These are phyloP conservation scores for Cyrtonyx montezumae DNA, from an alignment of 2,113 vertebrate genomes.

Conservation along the genomic window DNA sequence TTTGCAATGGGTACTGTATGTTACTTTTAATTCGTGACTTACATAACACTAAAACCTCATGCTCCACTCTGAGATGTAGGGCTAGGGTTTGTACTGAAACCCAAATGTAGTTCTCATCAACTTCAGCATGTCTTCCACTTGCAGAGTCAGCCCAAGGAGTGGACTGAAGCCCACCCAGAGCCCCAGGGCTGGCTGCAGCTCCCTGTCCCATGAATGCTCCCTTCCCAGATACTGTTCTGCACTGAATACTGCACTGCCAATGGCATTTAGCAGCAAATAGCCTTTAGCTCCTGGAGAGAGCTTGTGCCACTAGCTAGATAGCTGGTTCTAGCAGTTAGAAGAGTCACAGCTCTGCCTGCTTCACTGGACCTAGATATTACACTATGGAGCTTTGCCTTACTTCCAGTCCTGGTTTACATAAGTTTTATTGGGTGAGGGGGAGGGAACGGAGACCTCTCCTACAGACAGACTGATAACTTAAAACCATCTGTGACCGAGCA, in stretches of 20 bases:
- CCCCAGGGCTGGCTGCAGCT: not conserved
- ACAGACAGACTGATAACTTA: not conserved
- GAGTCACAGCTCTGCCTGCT: not conserved
- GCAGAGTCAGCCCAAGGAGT: not conserved
- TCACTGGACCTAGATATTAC: not conserved
- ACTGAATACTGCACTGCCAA: rapidly evolving
- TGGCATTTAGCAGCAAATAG: not conserved
- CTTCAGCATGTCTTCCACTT: not conserved
- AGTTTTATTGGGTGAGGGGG: not conserved
- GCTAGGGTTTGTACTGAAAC: not conserved
- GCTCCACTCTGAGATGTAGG: not conserved
- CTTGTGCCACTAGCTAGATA: not conserved
- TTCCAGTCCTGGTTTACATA: not conserved
- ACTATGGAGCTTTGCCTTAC: not conserved
- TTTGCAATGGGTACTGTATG: not conserved
- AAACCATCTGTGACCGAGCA: conserved; percentile 44
- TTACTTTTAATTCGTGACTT: not conserved
- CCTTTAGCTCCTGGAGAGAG: not conserved
- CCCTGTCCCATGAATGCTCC: rapidly evolving
- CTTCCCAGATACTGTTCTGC: not conserved
- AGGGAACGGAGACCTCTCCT: not conserved
- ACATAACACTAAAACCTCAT: not conserved
- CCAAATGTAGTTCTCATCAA: not conserved
- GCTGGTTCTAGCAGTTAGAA: not conserved
- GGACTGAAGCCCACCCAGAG: not conserved